A percentile compares a stretch with the other conserved stretches of the same genome.
phyloP scores from a whole-genome alignment of 2,797 vertebrate species.

The Anguilla obscura region DNA sequence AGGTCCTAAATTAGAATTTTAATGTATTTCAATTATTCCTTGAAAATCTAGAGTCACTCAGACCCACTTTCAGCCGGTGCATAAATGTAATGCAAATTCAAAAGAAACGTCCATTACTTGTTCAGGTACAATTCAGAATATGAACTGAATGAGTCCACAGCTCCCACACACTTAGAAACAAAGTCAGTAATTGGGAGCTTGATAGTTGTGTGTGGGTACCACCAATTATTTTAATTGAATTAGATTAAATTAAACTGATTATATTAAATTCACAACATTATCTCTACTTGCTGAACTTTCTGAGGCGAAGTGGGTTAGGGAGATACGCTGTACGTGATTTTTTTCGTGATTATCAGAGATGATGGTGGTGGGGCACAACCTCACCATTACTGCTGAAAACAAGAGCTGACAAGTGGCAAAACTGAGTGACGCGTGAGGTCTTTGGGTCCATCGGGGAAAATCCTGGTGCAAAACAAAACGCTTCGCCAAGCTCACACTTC shows the following conservation, averaged over 20 bases:
- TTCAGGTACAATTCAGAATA: neutral
- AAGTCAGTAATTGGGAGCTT: neutral
- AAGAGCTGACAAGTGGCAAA: neutral
- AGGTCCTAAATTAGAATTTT: neutral
- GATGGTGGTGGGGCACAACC: neutral
- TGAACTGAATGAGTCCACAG: neutral
- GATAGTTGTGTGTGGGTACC: neutral
- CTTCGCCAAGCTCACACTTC: neutral
- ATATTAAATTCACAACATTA: neutral
- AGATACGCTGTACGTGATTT: neutral
- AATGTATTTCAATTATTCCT: conserved; percentile 20
- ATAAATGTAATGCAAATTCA: conserved; percentile 11
- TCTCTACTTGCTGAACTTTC: neutral
- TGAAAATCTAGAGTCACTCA: neutral
- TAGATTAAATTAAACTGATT: neutral
- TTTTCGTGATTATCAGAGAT: neutral
- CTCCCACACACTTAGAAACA: neutral
- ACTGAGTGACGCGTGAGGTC: neutral
- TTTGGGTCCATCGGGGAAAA: neutral
- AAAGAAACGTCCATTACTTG: neutral
- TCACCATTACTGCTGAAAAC: neutral
- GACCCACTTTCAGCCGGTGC: neutral
- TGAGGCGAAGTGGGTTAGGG: neutral
- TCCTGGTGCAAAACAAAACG: neutral
- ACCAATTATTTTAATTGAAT: neutral